phyloP scores from a whole-genome alignment of 2,888 invertebrate species.

The Alsophila aescularia region DNA sequence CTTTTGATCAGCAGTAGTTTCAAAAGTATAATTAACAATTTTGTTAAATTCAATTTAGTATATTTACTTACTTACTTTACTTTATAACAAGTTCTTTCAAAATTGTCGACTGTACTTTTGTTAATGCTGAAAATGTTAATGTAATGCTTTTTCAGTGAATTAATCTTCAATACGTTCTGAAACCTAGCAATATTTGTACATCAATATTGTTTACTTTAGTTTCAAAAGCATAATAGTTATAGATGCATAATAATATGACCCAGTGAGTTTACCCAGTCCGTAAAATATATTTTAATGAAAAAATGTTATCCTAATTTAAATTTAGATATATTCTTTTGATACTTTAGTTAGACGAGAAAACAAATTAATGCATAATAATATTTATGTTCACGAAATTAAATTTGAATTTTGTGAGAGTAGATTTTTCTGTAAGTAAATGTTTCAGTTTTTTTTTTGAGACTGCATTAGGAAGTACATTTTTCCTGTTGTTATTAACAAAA shows the following conservation, averaged over 20 bases:
- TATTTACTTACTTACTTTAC: not conserved
- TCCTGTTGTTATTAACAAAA: conserved; percentile 30
- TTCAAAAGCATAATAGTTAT: conserved; percentile 19
- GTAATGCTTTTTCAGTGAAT: conserved; percentile 21
- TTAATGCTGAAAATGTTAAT: conserved; percentile 9
- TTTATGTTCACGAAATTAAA: conserved; percentile 9
- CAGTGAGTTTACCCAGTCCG: conserved; percentile 21
- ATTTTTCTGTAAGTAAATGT: conserved; percentile 32
- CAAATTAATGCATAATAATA: conserved; percentile 8
- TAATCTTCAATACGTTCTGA: conserved; percentile 27
- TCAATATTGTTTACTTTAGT: conserved; percentile 8
- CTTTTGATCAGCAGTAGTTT: conserved; percentile 30
- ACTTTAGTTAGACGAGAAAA: not conserved
- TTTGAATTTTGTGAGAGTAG: conserved; percentile 28
- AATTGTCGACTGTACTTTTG: conserved; percentile 35
- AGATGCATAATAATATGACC: conserved; percentile 36
- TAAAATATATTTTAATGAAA: not conserved
- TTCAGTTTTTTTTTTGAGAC: conserved; percentile 39
- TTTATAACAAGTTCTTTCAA: conserved; percentile 22
- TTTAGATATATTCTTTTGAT: not conserved
- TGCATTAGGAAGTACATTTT: conserved; percentile 34
- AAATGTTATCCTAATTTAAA: conserved; percentile 8
- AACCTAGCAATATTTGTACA: too few species aligned
- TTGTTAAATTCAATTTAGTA: conserved; percentile 7
- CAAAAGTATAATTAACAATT: conserved; percentile 27